Conservation (phyloP, 2,797 vertebrate genomes). For the Micrastur ruficollis region DNA sequence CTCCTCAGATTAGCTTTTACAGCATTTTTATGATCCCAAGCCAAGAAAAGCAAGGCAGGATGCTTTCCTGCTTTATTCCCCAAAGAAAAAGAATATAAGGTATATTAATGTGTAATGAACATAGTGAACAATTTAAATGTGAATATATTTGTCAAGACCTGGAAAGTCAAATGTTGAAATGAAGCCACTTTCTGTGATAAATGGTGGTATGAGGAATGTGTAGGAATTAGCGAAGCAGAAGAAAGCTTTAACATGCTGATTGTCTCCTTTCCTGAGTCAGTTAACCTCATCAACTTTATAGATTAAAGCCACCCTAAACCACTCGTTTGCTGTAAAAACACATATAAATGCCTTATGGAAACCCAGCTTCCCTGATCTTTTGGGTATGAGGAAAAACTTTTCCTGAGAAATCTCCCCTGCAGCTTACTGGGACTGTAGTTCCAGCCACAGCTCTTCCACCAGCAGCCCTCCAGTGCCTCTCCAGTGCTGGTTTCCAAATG, state of each 20-base stretch:
- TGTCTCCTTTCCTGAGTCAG: background rate
- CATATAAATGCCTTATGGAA: background rate
- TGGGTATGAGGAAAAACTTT: background rate
- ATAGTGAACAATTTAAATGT: background rate
- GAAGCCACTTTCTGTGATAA: background rate
- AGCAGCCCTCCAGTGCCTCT: background rate
- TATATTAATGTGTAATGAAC: background rate
- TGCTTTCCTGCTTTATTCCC: background rate
- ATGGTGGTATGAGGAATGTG: background rate
- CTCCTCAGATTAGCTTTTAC: conserved; percentile 22
- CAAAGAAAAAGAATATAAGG: background rate
- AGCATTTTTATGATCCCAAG: background rate
- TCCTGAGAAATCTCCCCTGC: background rate
- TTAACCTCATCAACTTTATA: background rate
- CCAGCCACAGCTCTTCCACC: background rate
- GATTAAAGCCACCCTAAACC: background rate
- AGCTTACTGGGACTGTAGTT: background rate
- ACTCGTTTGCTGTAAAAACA: background rate
- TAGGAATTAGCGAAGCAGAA: background rate
- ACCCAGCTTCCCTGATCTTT: background rate
- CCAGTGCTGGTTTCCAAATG: background rate
- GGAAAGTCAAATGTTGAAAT: background rate
- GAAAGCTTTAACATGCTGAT: background rate
- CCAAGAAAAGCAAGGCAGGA: background rate
- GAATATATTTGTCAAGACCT: background rate